Evolutionary conservation across 2,797 vertebrate genomes (phyloP).

Genomic region (Microctenopoma steveboyesi): DNA sequence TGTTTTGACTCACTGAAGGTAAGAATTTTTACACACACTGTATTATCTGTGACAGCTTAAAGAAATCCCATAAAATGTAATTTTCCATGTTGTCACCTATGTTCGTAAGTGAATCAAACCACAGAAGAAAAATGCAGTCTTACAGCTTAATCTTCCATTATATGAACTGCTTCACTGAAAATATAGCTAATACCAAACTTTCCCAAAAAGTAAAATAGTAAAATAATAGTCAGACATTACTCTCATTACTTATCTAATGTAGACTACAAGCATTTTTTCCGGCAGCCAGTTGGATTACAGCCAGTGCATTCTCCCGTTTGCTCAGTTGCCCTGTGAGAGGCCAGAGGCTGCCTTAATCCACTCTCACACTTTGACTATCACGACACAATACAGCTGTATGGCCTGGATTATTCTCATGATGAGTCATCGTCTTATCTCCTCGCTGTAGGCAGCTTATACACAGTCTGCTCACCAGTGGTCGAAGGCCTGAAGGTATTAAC

Average conservation of each 20-base stretch:
- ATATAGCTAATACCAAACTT: neutral
- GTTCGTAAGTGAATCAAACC: neutral
- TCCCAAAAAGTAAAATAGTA: constrained; percentile 4
- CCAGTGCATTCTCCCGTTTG: constrained; percentile 43
- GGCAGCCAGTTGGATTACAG: constrained; percentile 52
- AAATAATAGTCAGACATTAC: constrained; percentile 15
- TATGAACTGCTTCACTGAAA: neutral
- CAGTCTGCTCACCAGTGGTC: constrained; percentile 26
- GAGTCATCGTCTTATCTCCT: constrained; percentile 64
- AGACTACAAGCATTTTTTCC: constrained; percentile 28
- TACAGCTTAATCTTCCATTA: constrained; percentile 2
- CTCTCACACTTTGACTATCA: constrained; percentile 58
- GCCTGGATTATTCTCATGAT: constrained; percentile 66
- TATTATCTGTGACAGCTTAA: constrained; percentile 27
- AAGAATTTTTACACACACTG: constrained; percentile 72
- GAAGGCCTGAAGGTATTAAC: constrained; percentile 26
- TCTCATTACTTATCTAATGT: constrained; percentile 34
- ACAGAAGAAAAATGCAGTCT: neutral
- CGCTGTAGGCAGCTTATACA: constrained; percentile 43
- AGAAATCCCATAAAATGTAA: constrained; percentile 6
- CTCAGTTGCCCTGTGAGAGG: constrained; percentile 49
- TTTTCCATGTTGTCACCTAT: constrained; percentile 1
- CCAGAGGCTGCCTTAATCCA: constrained; percentile 65
- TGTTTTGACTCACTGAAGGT: constrained; percentile 99
- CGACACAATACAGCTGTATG: constrained; percentile 62